Conservation (phyloP, 2,797 vertebrate species). For the Acrocephalus scirpaceus region DNA sequence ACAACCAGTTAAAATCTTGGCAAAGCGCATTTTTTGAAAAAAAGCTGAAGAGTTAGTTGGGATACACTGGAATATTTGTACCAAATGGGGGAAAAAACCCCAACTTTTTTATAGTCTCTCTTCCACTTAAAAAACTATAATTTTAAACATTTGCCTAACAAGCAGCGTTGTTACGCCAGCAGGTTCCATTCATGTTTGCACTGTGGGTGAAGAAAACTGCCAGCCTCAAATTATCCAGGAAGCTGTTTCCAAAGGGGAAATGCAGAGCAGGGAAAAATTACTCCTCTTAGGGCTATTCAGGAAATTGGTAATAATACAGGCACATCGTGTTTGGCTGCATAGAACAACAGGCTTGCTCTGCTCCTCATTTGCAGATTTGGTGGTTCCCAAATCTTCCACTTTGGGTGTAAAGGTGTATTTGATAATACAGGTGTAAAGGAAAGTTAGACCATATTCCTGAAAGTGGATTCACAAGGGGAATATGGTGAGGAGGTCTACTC, state of each 20-base stretch:
- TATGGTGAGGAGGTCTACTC: not conserved
- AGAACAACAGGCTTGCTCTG: not conserved
- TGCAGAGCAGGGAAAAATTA: not conserved
- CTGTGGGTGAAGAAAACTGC: not conserved
- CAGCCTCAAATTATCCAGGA: not conserved
- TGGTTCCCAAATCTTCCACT: not conserved
- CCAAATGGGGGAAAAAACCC: not conserved
- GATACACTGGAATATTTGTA: conserved; percentile 28
- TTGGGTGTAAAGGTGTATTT: no score
- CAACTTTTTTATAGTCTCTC: not conserved
- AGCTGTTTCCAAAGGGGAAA: not conserved
- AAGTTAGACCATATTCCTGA: not conserved
- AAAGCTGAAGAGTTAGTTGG: conserved; percentile 1
- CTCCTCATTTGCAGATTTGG: not conserved
- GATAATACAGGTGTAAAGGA: not conserved
- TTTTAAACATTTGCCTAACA: not conserved
- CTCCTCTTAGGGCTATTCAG: not conserved
- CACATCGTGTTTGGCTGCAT: accelerated
- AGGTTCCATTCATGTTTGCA: not conserved
- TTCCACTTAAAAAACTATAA: not conserved
- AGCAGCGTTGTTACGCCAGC: not conserved
- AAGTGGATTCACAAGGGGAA: not conserved
- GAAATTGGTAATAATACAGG: not conserved
- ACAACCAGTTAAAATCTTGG: conserved; percentile 64
- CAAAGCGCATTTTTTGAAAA: conserved; percentile 45